A percentile compares a stretch with the other conserved stretches of the same genome.
Conservation (phyloP, 1,140 invertebrate genomes). For the Pectinophora gossypiella region DNA sequence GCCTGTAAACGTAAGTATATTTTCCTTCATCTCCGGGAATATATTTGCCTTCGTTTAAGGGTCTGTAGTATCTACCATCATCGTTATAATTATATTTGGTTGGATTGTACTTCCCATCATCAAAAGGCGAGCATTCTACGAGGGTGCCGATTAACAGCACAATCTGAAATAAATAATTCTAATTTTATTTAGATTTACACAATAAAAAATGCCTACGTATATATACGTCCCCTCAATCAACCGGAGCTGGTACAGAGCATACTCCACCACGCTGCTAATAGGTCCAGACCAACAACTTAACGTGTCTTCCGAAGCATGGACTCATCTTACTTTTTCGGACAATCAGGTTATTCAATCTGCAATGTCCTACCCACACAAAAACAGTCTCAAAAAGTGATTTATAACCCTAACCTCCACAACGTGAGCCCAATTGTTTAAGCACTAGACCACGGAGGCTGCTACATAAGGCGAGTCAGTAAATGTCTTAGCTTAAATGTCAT, state of each 20-base stretch:
- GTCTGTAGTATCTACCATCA: conserved; percentile 59
- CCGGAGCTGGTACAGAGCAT: no score
- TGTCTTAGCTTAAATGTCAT: no score
- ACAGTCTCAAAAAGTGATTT: background rate
- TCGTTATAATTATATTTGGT: conserved; percentile 40
- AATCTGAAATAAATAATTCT: conserved; percentile 13
- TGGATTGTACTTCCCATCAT: conserved; percentile 57
- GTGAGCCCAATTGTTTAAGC: background rate
- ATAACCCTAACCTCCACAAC: background rate
- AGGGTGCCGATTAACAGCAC: conserved; percentile 30
- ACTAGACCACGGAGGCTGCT: background rate
- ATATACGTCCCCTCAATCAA: background rate
- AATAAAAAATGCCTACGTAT: background rate
- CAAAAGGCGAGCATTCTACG: conserved; percentile 41
- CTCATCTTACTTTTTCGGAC: no score
- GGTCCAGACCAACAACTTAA: no score
- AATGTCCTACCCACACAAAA: conserved; percentile 3
- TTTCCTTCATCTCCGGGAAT: conserved; percentile 72
- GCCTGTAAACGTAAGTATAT: conserved; percentile 65
- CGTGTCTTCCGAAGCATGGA: no score
- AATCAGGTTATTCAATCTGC: no score
- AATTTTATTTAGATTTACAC: background rate
- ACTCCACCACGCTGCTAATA: no score
- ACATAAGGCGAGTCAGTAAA: no score
- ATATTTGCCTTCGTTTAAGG: conserved; percentile 67